phyloP scores from a whole-genome alignment of 2,888 invertebrate genomes.

The Chrysolina americana region DNA sequence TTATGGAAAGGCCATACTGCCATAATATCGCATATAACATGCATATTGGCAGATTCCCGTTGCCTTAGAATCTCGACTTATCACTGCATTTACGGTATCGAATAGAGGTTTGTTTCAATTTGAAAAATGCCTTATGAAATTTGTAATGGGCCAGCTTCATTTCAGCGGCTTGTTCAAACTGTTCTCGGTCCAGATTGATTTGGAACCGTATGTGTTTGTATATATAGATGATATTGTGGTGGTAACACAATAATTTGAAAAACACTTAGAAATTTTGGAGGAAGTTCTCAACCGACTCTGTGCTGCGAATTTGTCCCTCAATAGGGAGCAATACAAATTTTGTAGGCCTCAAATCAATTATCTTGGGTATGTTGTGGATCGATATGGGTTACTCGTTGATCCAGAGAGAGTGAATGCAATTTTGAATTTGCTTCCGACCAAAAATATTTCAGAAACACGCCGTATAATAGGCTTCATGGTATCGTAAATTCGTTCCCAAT shows the following conservation, averaged over 20 bases:
- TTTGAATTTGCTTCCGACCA: background rate
- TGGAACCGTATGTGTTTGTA: background rate
- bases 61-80: background rate
- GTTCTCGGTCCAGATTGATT: background rate
- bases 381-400: background rate
- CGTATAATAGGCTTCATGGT: background rate
- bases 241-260: background rate
- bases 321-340: background rate
- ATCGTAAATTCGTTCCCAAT: background rate
- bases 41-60: too few species aligned
- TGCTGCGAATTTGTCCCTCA: background rate
- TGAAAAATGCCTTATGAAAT: background rate
- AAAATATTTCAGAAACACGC: background rate
- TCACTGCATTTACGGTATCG: background rate
- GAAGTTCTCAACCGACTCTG: background rate
- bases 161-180: background rate
- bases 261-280: background rate
- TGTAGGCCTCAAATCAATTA: slow-evolving; percentile 2
- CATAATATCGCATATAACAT: too few species aligned
- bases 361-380: background rate
- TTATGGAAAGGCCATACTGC: too few species aligned
- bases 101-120: slow-evolving; percentile 1
- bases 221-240: background rate
- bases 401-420: background rate
- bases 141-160: background rate